A percentile compares a stretch with the other conserved stretches of the same genome.
These are phyloP conservation scores for Urosaurus nigricauda DNA, from an alignment of 2,797 vertebrate species.

Conservation along the genomic window DNA sequence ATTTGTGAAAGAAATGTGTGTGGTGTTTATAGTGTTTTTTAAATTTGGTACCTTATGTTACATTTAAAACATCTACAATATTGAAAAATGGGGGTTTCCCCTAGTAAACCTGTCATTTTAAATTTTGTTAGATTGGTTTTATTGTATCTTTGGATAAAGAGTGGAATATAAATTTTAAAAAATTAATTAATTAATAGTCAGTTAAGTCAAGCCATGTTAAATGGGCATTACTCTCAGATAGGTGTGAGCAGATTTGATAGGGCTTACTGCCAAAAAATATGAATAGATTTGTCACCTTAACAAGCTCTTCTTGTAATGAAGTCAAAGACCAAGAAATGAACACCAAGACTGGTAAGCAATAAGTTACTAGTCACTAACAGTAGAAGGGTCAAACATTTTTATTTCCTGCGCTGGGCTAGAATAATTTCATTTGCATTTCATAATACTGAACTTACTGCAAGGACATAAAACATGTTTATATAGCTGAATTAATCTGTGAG, in stretches of 20 bases:
- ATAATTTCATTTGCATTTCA: constrained; percentile 73
- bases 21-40: too few species aligned
- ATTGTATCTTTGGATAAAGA: too few species aligned
- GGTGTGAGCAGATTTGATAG: background rate
- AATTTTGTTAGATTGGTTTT: too few species aligned
- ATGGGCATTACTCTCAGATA: background rate
- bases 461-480: constrained; percentile 74
- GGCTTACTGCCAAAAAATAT: background rate
- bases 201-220: background rate
- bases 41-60: too few species aligned
- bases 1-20: too few species aligned
- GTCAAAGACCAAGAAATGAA: constrained; percentile 59
- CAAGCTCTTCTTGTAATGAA: constrained; percentile 43
- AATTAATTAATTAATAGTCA: too few species aligned
- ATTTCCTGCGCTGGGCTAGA: constrained; percentile 58
- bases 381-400: constrained; percentile 62
- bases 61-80: too few species aligned
- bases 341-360: constrained; percentile 55
- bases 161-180: too few species aligned
- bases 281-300: background rate
- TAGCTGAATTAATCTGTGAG: constrained; percentile 67
- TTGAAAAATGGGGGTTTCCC: too few species aligned
- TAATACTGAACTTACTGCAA: constrained; percentile 61
- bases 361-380: constrained; percentile 58
- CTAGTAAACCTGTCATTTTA: too few species aligned